A percentile compares a stretch with the other conserved stretches of the same genome.
These are phyloP conservation scores for Protonibea diacanthus DNA, from an alignment of 2,797 vertebrate species.

Conservation along the genomic window DNA sequence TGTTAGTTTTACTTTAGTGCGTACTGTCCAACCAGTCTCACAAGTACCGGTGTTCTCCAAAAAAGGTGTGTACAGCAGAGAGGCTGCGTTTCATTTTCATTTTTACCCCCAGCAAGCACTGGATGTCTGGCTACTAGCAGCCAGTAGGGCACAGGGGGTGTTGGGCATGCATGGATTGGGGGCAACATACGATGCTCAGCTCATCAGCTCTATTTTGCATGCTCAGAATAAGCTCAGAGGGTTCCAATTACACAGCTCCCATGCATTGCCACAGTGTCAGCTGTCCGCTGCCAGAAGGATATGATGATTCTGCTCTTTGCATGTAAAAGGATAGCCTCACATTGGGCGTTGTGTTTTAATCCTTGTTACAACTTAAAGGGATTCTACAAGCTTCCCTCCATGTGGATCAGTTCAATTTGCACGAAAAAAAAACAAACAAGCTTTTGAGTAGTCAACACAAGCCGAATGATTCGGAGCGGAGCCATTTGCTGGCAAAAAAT, in stretches of 20 bases:
- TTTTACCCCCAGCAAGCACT: constrained; percentile 71
- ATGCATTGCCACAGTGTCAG: constrained; percentile 84
- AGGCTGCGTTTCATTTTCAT: constrained; percentile 74
- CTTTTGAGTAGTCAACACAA: not conserved
- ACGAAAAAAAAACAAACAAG: not conserved
- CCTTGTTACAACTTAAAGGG: constrained; percentile 70
- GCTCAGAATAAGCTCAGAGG: constrained; percentile 84
- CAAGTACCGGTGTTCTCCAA: constrained; percentile 70
- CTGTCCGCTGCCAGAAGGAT: constrained; percentile 80
- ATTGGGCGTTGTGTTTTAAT: constrained; percentile 74
- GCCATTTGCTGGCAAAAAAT: constrained; percentile 10
- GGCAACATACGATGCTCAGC: constrained; percentile 78
- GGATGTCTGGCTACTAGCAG: constrained; percentile 52
- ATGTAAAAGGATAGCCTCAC: constrained; percentile 82
- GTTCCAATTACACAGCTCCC: constrained; percentile 84
- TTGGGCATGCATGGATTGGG: constrained; percentile 67
- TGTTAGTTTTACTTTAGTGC: constrained; percentile 52
- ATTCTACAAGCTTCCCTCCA: constrained; percentile 38
- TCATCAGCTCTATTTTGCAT: constrained; percentile 82
- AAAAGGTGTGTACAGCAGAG: constrained; percentile 72
- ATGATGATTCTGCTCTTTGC: constrained; percentile 86
- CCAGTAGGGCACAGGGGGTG: constrained; percentile 58
- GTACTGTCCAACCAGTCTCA: constrained; percentile 53
- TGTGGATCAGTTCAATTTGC: constrained; percentile 32
- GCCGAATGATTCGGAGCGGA: not conserved